Evolutionary conservation across 1,140 invertebrate genomes (phyloP).

Genomic region (Anoplolepis gracilipes): DNA sequence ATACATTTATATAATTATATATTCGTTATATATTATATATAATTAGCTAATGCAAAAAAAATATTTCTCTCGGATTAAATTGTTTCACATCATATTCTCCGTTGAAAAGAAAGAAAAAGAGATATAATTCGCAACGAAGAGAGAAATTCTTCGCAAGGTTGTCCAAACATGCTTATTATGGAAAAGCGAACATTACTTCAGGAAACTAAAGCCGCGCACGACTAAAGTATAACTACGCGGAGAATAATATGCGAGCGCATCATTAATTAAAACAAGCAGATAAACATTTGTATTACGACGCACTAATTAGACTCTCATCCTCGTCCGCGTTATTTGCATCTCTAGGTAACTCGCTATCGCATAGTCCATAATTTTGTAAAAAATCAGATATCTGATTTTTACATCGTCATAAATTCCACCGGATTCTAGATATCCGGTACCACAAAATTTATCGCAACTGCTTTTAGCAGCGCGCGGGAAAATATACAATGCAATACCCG

Average conservation of each 20-base stretch:
- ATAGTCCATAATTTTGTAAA: slow-evolving; percentile 37
- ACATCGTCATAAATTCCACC: slow-evolving; percentile 47
- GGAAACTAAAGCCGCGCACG: slow-evolving; percentile 27
- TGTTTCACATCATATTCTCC: background rate
- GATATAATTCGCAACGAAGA: background rate
- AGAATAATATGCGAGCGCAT: slow-evolving; percentile 21
- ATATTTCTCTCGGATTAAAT: background rate
- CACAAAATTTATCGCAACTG: slow-evolving; percentile 45
- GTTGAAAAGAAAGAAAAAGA: background rate
- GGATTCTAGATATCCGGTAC: slow-evolving; percentile 19
- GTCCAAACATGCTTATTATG: slow-evolving; percentile 22
- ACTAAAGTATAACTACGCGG: background rate
- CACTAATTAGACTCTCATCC: slow-evolving; percentile 50
- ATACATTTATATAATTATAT: background rate
- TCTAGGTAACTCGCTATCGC: slow-evolving; percentile 5
- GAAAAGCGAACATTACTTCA: slow-evolving; percentile 37
- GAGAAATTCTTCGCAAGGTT: background rate
- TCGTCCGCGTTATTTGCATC: slow-evolving; percentile 32
- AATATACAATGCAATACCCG: slow-evolving; percentile 9
- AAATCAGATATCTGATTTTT: slow-evolving; percentile 55
- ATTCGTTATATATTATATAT: background rate
- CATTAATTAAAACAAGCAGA: slow-evolving; percentile 54
- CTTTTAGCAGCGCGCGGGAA: slow-evolving; percentile 38
- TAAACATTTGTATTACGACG: slow-evolving; percentile 54
- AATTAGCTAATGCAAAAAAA: background rate